Evolutionary conservation across 2,888 invertebrate species (phyloP).

Genomic region (Drosophila greeni): DNA sequence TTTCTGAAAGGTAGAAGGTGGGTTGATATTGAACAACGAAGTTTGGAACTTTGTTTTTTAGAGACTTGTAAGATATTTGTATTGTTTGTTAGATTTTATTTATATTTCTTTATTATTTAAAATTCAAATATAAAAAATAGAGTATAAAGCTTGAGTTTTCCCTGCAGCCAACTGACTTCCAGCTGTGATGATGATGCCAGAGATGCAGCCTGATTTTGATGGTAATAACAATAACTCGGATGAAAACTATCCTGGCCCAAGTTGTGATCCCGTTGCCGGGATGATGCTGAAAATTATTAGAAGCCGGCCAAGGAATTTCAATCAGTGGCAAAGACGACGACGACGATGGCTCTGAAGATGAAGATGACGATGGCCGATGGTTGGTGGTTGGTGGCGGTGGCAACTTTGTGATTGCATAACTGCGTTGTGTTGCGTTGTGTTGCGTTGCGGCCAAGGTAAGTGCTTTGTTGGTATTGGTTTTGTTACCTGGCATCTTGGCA

Average conservation of each 20-base stretch:
- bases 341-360: slow-evolving; percentile 43
- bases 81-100: no score
- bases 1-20: no score
- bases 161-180: slow-evolving; percentile 13
- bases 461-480: slow-evolving; percentile 10
- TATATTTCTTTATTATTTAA: no score
- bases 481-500: slow-evolving; percentile 24
- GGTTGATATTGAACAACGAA: no score
- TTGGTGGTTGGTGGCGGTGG: slow-evolving; percentile 22
- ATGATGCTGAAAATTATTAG: slow-evolving; percentile 59
- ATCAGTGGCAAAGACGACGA: slow-evolving; percentile 58
- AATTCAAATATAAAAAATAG: no score
- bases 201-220: slow-evolving; percentile 49
- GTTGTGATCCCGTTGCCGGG: slow-evolving; percentile 32
- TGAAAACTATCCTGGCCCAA: slow-evolving; percentile 46
- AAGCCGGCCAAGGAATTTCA: slow-evolving; percentile 60
- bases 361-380: slow-evolving; percentile 32
- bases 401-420: slow-evolving; percentile 69
- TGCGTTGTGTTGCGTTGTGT: slow-evolving; percentile 24
- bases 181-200: slow-evolving; percentile 11
- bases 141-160: slow-evolving; percentile 8
- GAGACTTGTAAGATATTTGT: no score
- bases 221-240: slow-evolving; percentile 54
- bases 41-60: no score
- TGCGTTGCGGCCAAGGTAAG: slow-evolving; percentile 21